These are phyloP conservation scores for Tarsius wallacei DNA, from an alignment of 2,797 vertebrate species.

Conservation along the genomic window DNA sequence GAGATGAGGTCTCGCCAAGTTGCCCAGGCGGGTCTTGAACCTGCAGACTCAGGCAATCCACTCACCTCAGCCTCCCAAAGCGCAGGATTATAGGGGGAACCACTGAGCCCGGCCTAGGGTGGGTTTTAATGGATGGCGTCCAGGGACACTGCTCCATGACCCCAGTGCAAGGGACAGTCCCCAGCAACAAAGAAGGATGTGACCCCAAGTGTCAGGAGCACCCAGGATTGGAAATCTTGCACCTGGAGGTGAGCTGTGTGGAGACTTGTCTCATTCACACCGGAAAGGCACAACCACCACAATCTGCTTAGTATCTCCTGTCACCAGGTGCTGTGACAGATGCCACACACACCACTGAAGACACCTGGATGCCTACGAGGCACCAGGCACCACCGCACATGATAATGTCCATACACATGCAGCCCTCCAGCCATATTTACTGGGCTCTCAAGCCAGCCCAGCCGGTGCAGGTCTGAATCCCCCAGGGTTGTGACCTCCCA, in stretches of 20 bases:
- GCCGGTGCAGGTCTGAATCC: background rate
- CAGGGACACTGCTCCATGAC: background rate
- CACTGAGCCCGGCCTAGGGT: too few species aligned
- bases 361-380: background rate
- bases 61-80: too few species aligned
- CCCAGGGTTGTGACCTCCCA: background rate
- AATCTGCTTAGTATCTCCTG: rapidly evolving
- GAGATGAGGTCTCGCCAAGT: too few species aligned
- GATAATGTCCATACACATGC: rapidly evolving
- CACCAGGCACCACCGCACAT: background rate
- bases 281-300: rapidly evolving
- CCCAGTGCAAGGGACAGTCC: background rate
- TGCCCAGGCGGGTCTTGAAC: too few species aligned
- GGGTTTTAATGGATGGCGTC: too few species aligned
- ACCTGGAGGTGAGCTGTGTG: rapidly evolving
- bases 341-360: background rate
- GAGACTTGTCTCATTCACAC: background rate
- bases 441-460: background rate
- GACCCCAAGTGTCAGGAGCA: rapidly evolving
- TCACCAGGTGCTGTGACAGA: rapidly evolving
- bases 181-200: background rate
- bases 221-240: rapidly evolving
- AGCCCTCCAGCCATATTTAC: rapidly evolving
- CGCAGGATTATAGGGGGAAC: too few species aligned
- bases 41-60: too few species aligned